Conservation (phyloP, 1,140 invertebrate genomes). For the Sycophila sp. region DNA sequence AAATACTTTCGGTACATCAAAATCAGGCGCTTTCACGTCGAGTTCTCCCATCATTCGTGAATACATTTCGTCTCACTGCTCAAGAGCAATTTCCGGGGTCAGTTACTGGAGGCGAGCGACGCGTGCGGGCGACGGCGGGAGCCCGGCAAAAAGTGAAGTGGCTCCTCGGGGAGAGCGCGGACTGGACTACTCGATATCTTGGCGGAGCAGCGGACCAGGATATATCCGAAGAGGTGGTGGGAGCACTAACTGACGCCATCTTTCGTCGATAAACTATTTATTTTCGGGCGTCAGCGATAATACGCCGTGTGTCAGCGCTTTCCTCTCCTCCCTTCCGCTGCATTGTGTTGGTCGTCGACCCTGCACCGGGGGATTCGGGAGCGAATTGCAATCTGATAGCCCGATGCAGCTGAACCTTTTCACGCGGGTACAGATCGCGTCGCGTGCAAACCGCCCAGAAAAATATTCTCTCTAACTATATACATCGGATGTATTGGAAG, state of each 20-base stretch:
- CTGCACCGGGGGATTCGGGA: neutral
- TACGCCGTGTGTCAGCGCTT: neutral
- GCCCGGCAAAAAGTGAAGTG: neutral
- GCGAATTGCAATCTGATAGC: neutral
- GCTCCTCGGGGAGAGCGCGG: too few species aligned
- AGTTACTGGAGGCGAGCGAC: neutral
- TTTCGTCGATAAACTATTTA: constrained; percentile 26
- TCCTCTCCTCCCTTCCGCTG: neutral
- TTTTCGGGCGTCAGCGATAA: constrained; percentile 11
- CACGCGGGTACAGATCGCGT: too few species aligned
- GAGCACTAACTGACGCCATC: neutral
- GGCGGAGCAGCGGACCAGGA: neutral
- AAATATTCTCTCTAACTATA: too few species aligned
- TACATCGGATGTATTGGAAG: too few species aligned
- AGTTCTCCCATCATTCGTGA: neutral
- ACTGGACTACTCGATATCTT: neutral
- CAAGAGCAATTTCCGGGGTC: neutral
- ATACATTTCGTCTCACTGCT: neutral
- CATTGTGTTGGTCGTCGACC: neutral
- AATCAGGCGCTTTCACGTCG: neutral
- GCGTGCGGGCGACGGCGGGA: neutral
- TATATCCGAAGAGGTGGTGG: neutral
- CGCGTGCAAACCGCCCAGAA: too few species aligned
- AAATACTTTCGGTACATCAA: too few species aligned
- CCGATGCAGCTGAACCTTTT: too few species aligned